phyloP scores from a whole-genome alignment of 1,140 invertebrate genomes.

The Ganaspis sp. region DNA sequence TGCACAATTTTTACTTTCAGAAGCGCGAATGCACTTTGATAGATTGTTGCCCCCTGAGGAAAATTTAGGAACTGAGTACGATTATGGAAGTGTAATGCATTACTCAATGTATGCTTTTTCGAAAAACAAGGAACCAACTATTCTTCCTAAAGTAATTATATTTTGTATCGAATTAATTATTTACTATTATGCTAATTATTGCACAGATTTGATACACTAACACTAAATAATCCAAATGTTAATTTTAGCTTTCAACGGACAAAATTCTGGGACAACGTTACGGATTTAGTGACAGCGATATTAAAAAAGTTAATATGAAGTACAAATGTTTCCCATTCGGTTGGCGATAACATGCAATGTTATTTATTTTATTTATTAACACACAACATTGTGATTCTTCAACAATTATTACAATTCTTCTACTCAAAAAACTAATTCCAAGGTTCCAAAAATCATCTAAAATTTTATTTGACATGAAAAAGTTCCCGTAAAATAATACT shows the following conservation, averaged over 20 bases:
- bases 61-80: slow-evolving; percentile 83
- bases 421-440: no score
- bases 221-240: background rate
- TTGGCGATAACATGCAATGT: slow-evolving; percentile 83
- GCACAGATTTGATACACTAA: background rate
- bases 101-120: slow-evolving; percentile 88
- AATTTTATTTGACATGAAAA: no score
- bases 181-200: no score
- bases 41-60: slow-evolving; percentile 78
- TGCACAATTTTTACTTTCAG: no score
- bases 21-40: slow-evolving; percentile 77
- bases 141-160: slow-evolving; percentile 79
- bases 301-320: slow-evolving; percentile 79
- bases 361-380: no score
- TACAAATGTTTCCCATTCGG: slow-evolving; percentile 82
- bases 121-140: slow-evolving; percentile 83
- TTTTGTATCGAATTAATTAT: no score
- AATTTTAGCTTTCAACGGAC: slow-evolving; percentile 11
- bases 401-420: no score
- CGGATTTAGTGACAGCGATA: slow-evolving; percentile 83
- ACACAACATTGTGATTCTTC: no score
- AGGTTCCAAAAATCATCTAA: no score
- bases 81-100: slow-evolving; percentile 91
- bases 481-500: no score
- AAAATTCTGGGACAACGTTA: slow-evolving; percentile 81